A percentile compares a stretch with the other conserved stretches of the same genome.
Evolutionary conservation across 2,113 vertebrate species (phyloP).

Genomic region (Hemichromis elongatus): DNA sequence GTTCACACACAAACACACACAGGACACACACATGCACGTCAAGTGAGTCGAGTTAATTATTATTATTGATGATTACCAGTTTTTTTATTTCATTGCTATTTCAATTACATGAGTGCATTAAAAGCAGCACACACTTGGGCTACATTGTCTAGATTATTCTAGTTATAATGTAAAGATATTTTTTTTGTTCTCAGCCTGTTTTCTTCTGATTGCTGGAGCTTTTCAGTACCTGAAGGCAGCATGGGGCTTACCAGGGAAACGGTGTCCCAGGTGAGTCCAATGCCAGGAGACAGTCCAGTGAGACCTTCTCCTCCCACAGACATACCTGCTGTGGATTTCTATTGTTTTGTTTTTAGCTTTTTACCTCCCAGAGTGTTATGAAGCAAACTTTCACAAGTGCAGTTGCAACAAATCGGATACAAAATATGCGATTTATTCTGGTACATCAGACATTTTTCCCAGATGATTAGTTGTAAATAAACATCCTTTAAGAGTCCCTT

Average conservation of each 20-base stretch:
- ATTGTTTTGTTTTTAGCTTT: neutral
- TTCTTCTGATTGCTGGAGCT: neutral
- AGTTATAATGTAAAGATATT: neutral
- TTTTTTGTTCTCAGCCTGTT: neutral
- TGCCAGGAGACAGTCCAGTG: neutral
- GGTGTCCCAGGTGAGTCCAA: neutral
- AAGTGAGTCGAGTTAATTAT: neutral
- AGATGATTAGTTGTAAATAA: neutral
- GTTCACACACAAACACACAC: slow-evolving; percentile 5
- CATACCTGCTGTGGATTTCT: neutral
- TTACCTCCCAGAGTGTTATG: neutral
- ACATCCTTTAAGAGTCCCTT: neutral
- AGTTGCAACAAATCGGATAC: neutral
- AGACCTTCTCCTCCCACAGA: neutral
- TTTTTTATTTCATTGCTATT: neutral
- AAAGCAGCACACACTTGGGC: neutral
- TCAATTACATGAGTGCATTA: neutral
- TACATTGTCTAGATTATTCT: neutral
- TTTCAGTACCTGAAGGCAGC: neutral
- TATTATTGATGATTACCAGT: neutral
- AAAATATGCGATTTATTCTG: neutral
- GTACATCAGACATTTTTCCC: neutral
- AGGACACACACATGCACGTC: slow-evolving; percentile 3
- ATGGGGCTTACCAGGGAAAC: neutral
- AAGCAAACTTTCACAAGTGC: neutral